phyloP scores from a whole-genome alignment of 2,888 invertebrate genomes.

The Lordiphosa andalusiaca region DNA sequence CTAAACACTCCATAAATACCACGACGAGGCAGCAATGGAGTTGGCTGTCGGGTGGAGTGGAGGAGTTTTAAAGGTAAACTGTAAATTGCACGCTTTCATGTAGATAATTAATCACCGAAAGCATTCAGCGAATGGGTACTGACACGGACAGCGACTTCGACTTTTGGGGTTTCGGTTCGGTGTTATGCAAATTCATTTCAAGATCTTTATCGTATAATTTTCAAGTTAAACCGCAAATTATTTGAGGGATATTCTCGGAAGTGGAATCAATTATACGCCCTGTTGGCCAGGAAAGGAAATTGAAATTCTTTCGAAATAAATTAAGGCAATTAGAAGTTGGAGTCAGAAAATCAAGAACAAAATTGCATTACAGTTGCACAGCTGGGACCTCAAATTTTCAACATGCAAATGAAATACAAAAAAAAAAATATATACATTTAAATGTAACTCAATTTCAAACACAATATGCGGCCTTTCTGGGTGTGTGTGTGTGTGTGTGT shows the following conservation, averaged over 20 bases:
- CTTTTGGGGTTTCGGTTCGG: constrained; percentile 57
- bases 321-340: constrained; percentile 39
- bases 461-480: constrained; percentile 48
- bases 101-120: constrained; percentile 71
- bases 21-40: constrained; percentile 10
- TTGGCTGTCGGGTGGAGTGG: constrained; percentile 3
- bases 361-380: not conserved
- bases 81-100: constrained; percentile 75
- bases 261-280: constrained; percentile 71
- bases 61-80: constrained; percentile 49
- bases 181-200: constrained; percentile 62
- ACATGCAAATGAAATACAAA: constrained; percentile 48
- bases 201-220: constrained; percentile 65
- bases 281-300: constrained; percentile 67
- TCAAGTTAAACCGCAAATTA: constrained; percentile 28
- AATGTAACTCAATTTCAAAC: constrained; percentile 66
- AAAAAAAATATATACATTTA: constrained; percentile 52
- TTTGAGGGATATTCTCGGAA: constrained; percentile 60
- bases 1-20: constrained; percentile 71
- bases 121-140: constrained; percentile 23
- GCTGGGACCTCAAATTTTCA: not conserved
- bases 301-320: constrained; percentile 60
- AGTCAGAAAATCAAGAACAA: not conserved
- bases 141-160: constrained; percentile 11
- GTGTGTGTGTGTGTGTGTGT: not conserved